Conservation (phyloP, 2,888 invertebrate genomes). For the Pseudolycoriella hygida region DNA sequence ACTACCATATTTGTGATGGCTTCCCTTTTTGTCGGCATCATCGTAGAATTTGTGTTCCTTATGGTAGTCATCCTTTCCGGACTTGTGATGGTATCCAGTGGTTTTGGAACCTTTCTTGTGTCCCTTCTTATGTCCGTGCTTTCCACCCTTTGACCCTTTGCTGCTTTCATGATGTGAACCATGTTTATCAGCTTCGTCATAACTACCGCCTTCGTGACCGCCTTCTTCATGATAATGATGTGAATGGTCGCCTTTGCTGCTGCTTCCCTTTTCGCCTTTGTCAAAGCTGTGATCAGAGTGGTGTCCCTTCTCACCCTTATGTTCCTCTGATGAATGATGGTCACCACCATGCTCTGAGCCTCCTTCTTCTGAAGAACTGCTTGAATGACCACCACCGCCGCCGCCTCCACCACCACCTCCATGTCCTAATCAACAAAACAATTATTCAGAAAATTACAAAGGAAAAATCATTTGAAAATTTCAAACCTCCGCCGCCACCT, state of each 20-base stretch:
- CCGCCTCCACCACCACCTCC: neutral
- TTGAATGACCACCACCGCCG: neutral
- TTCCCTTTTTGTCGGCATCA: slow-evolving; percentile 68
- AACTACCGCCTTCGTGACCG: slow-evolving; percentile 64
- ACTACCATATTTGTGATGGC: slow-evolving; percentile 66
- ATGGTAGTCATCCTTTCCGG: slow-evolving; percentile 72
- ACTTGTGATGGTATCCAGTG: slow-evolving; percentile 68
- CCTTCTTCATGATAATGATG: slow-evolving; percentile 62
- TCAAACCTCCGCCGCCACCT: neutral
- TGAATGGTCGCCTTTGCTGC: slow-evolving; percentile 61
- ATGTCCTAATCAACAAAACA: too few relatives aligned
- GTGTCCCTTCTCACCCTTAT: slow-evolving; percentile 64
- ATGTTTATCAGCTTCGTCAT: slow-evolving; percentile 57
- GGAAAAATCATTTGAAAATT: too few relatives aligned
- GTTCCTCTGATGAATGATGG: slow-evolving; percentile 14
- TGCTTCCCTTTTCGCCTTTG: slow-evolving; percentile 58
- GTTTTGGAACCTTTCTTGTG: slow-evolving; percentile 75
- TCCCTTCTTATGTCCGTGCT: slow-evolving; percentile 65
- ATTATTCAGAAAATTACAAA: too few relatives aligned
- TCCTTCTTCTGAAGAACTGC: slow-evolving; percentile 31
- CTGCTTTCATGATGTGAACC: slow-evolving; percentile 62
- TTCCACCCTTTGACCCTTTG: slow-evolving; percentile 64
- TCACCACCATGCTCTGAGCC: neutral
- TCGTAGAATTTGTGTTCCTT: slow-evolving; percentile 81
- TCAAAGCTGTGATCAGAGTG: slow-evolving; percentile 60